Evolutionary conservation across 2,797 vertebrate genomes (phyloP).

Genomic region (Paratrypauchen microcephalus): DNA sequence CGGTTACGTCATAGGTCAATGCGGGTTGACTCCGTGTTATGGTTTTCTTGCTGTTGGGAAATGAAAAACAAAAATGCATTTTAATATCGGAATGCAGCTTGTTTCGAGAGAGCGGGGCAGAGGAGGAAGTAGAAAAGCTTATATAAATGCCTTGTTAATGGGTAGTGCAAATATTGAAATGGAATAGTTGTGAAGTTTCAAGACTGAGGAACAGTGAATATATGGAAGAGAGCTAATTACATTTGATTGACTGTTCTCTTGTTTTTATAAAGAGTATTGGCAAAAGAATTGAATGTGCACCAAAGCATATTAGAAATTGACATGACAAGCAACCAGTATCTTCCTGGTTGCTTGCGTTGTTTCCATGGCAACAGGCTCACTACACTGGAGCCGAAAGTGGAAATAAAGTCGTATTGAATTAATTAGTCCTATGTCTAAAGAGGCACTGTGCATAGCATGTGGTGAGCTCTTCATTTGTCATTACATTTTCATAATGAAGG

Average conservation of each 20-base stretch:
- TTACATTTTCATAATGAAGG: too few relatives aligned
- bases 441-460: background rate
- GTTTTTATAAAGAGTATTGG: background rate
- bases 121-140: background rate
- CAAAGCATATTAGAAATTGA: background rate
- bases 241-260: background rate
- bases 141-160: background rate
- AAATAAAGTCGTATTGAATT: constrained; percentile 2
- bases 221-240: background rate
- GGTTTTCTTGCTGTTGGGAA: background rate
- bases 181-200: too few relatives aligned
- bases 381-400: background rate
- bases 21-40: background rate
- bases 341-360: background rate
- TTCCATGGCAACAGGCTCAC: constrained; percentile 4
- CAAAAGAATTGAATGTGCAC: background rate
- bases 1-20: constrained; percentile 17
- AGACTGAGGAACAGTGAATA: too few relatives aligned
- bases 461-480: background rate
- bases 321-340: background rate
- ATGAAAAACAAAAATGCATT: background rate
- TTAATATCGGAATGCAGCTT: background rate
- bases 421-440: background rate
- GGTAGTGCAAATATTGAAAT: background rate
- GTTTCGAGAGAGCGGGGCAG: background rate